Evolutionary conservation across 2,797 vertebrate genomes (phyloP).

Genomic region (Jordanella pulchra): DNA sequence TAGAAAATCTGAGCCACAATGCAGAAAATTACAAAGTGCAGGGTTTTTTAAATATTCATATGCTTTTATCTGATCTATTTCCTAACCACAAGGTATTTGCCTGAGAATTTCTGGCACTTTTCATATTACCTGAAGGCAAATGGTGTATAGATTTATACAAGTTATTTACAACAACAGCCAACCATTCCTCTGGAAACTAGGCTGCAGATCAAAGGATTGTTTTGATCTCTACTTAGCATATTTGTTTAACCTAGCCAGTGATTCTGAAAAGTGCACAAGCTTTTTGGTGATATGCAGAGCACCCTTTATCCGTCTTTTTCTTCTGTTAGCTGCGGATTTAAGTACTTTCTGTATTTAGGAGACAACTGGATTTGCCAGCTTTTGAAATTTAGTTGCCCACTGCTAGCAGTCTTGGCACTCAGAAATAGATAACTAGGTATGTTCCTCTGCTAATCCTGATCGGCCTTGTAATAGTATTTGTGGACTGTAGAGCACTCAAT

Average conservation of each 20-base stretch:
- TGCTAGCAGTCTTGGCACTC: conserved; percentile 87
- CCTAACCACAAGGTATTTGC: conserved; percentile 81
- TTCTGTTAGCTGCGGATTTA: conserved; percentile 88
- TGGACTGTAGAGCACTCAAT: conserved; percentile 85
- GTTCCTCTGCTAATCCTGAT: conserved; percentile 86
- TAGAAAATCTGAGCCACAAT: conserved; percentile 59
- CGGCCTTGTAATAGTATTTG: conserved; percentile 89
- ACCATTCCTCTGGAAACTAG: conserved; percentile 86
- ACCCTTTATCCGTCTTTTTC: conserved; percentile 88
- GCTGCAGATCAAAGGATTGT: conserved; percentile 90
- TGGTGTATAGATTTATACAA: conserved; percentile 87
- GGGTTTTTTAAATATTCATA: conserved; percentile 75
- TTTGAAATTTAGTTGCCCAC: conserved; percentile 89
- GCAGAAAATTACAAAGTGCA: conserved; percentile 66
- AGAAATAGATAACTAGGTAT: conserved; percentile 88
- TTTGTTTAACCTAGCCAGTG: conserved; percentile 90
- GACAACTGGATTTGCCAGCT: conserved; percentile 91
- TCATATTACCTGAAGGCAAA: conserved; percentile 87
- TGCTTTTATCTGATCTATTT: conserved; percentile 85
- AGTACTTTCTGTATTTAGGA: conserved; percentile 91
- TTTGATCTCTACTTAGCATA: conserved; percentile 91
- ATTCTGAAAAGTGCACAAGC: conserved; percentile 88
- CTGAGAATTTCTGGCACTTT: conserved; percentile 81
- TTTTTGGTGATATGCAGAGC: conserved; percentile 87
- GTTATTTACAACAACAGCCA: conserved; percentile 89